Base-by-base conservation (phyloP, 2,113 vertebrate species). In the Channa maculata region DNA sequence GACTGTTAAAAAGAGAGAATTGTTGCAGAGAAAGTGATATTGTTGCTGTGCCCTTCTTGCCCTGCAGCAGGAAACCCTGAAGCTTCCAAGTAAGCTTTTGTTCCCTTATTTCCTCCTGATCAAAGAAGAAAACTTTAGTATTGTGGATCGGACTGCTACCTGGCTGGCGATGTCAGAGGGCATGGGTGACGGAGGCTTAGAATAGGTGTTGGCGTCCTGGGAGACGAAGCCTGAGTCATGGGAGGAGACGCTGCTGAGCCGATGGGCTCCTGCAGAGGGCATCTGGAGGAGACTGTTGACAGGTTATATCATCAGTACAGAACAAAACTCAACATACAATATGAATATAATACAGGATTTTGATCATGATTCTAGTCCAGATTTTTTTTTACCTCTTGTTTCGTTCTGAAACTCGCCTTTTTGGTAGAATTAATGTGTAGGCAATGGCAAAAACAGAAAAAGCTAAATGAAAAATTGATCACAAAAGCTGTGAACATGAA, bases 151-250 rank as follows among this genome's bases (percentile, higher is more conserved):
- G 63, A 38, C 13, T 0, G 38, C 49, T 91, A 99, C 98, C 97
- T 99, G 98, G 90, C 97, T 99, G 86, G 96, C 95, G 94, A 99
- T 96, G 91, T 99, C 98, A 11, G 96, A 97, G 79, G 98, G 98
- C 98, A 99, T 98, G 46, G 98, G 97, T 0, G 98, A 99, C 10
- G 98, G 98, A 0, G 98, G 98, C 83, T 99, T 99, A 74, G 98
- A 99, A 91, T 97, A 97, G 54, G 94, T 70, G 69, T 97, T 95
- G 58, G 97, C 94, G 0, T 99, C 98, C 94, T 99, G 98, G 82
- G 98, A 99, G 88, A 98, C 88, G 85, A 99, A 99, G 89, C 98
- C 98, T 0, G 98, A 99, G 93, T 99, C 98, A 4, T 99, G 98
- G 65, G 98, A 99, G 60, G 98, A 99, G 87, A 99, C 94, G n/a